Base-by-base conservation (phyloP, 2,888 invertebrate species). In the Eumacrocentrus americanus region DNA sequence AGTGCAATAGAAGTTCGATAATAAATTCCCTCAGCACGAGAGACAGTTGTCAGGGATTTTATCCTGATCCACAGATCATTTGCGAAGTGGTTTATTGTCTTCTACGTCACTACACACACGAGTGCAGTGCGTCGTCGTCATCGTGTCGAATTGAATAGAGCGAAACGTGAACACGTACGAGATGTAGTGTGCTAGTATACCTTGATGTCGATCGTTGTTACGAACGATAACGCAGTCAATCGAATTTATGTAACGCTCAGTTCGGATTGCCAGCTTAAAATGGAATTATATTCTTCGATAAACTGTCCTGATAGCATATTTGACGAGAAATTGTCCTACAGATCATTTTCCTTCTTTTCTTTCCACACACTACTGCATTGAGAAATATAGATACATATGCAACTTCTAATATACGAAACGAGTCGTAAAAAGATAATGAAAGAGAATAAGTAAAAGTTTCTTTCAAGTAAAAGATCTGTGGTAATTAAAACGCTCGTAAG, bases 21-120 rank as follows among this genome's bases (percentile, higher is more conserved):
- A 54, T 54, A 54, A 44, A 54, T 29, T 54, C 54, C 44, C 18
- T 44, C 40, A 54, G 44, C 44, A 29, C 25, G 44, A 54, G 44
- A 54, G 42, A 54, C 54, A 54, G 44, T 54, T 54, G 54, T 54
- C 54, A 44, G n/a, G 34, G 42, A 54, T 54, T 44, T 29, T 38
- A 52, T 52, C 25, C 38, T 38, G 44, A 34, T 11, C 44, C 29
- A 42, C 44, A 44, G 54, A 54, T 54, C 44, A 54, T 54, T 54
- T 54, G 34, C 54, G 25, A 51, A 35, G 54, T 34, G 14, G 18
- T 54, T 54, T 54, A 42, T 54, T 34, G 16, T 25, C 16, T 14
- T 23, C 40, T 38, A 23, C 25, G 25, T 29, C 25, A 7, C 12
- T 42, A n/a, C 18, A 6, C 37, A 11, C 18, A 9, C 29, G 29